Evolutionary conservation across 1,140 invertebrate genomes (phyloP).

Genomic region (Cydia fagiglandana): DNA sequence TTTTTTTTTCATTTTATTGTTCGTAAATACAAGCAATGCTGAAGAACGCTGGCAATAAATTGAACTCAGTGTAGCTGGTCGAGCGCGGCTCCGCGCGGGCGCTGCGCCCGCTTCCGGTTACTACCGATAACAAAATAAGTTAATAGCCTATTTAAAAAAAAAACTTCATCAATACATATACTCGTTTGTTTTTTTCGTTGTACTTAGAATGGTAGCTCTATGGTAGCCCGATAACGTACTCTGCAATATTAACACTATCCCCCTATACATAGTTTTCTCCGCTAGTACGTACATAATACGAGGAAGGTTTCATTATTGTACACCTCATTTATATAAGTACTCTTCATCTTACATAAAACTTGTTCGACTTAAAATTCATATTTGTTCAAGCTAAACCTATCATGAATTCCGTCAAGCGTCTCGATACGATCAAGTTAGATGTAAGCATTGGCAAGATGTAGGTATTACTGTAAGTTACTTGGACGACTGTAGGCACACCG

Average conservation of each 20-base stretch:
- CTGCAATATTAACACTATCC: not conserved
- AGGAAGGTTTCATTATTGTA: too few relatives aligned
- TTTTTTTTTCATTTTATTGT: not conserved
- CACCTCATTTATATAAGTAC: too few relatives aligned
- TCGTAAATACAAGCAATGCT: not conserved
- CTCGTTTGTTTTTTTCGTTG: not conserved
- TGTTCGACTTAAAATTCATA: too few relatives aligned
- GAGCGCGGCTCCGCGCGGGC: conserved; percentile 1
- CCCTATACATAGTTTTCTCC: too few relatives aligned
- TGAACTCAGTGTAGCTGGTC: not conserved
- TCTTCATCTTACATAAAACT: too few relatives aligned
- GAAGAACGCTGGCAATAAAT: not conserved
- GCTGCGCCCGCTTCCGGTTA: conserved; percentile 17
- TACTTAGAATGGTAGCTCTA: not conserved
- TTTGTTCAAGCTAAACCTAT: too few relatives aligned
- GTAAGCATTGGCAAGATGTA: too few relatives aligned
- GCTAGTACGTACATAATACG: too few relatives aligned
- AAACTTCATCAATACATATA: not conserved
- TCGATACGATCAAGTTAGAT: too few relatives aligned
- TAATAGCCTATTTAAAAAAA: conserved; percentile 19
- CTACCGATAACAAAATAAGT: conserved; percentile 17
- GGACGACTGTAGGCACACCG: too few relatives aligned
- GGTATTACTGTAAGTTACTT: too few relatives aligned
- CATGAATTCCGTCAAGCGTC: too few relatives aligned
- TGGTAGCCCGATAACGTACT: not conserved